Evolutionary conservation across 2,113 vertebrate species (phyloP).

Genomic region (Silurus meridionalis): DNA sequence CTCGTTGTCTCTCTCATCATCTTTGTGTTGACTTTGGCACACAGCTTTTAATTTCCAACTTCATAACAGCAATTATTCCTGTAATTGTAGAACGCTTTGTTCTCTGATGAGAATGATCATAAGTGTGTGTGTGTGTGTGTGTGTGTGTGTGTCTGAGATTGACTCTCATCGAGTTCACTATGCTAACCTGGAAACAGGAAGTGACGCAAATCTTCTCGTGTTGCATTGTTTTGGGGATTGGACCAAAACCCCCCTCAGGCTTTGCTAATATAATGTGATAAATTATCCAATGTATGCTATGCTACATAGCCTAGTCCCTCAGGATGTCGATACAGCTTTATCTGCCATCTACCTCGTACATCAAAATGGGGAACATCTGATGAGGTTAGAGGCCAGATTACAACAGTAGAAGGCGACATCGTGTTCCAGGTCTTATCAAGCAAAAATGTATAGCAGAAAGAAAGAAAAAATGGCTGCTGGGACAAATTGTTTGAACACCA

Average conservation of each 20-base stretch:
- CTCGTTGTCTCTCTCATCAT: neutral
- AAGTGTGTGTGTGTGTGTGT: neutral
- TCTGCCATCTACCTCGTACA: too few species aligned
- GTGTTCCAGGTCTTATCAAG: neutral
- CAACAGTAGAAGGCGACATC: neutral
- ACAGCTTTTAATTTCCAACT: constrained; percentile 20
- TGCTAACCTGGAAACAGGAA: neutral
- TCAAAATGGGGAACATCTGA: too few species aligned
- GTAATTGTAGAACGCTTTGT: constrained; percentile 4
- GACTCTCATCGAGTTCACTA: neutral
- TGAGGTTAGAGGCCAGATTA: neutral
- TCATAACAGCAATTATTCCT: constrained; percentile 1
- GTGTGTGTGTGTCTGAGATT: neutral
- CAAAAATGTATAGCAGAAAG: neutral
- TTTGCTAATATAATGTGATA: too few species aligned
- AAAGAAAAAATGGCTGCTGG: too few species aligned
- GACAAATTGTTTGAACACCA: too few species aligned
- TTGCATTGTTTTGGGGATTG: neutral
- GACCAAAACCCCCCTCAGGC: neutral
- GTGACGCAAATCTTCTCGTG: neutral
- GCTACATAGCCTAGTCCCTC: too few species aligned
- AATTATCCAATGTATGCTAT: too few species aligned
- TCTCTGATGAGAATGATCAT: neutral
- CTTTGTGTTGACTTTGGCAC: constrained; percentile 30
- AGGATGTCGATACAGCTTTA: too few species aligned